Conservation (phyloP, 2,888 invertebrate species). For the Euphydryas editha region DNA sequence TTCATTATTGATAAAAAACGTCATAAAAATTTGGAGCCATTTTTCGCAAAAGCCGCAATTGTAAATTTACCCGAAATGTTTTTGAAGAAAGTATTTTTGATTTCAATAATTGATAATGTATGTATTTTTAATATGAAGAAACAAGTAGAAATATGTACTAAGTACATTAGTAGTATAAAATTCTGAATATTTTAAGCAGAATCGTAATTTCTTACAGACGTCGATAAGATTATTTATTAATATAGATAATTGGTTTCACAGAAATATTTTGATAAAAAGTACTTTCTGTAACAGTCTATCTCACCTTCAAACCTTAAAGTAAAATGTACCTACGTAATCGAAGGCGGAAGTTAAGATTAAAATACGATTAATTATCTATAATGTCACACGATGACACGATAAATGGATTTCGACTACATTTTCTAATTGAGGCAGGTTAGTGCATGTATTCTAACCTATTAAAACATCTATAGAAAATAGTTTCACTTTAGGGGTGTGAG, state of each 20-base stretch:
- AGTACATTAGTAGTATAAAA: no score
- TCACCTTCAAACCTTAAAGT: neutral
- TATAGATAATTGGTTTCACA: neutral
- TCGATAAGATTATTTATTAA: constrained; percentile 1
- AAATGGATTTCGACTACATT: constrained; percentile 38
- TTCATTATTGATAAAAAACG: no score
- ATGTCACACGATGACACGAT: constrained; percentile 28
- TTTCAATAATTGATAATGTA: no score
- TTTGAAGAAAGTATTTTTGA: no score
- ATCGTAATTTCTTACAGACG: no score
- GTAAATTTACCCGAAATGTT: no score
- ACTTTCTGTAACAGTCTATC: no score
- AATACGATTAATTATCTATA: constrained; percentile 23
- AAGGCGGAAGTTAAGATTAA: constrained; percentile 10
- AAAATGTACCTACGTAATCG: constrained; percentile 5
- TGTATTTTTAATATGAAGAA: no score
- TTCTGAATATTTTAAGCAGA: no score
- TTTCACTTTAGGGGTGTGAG: constrained; percentile 29
- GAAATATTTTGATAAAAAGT: neutral
- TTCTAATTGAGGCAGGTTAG: constrained; percentile 50
- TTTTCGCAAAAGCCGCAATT: no score
- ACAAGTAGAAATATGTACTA: no score
- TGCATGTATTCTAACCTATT: constrained; percentile 38
- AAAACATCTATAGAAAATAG: constrained; percentile 37
- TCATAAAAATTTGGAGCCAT: no score